Conservation (phyloP, 2,113 vertebrate species). For the Serinus canaria region DNA sequence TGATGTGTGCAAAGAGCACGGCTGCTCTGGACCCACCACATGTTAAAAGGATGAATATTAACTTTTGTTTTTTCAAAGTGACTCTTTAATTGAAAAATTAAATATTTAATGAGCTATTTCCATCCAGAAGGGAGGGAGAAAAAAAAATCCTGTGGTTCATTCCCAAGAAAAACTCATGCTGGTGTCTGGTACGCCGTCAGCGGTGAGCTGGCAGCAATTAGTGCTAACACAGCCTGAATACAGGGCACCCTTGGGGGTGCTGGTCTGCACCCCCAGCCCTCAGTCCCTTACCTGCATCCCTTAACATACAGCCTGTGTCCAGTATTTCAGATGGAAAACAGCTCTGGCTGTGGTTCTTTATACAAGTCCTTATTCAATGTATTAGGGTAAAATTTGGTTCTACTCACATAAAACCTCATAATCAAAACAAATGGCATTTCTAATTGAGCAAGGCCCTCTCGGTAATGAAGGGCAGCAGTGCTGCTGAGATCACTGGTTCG, state of each 20-base stretch:
- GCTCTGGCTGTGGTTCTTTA: neutral
- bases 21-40: neutral
- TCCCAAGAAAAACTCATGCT: neutral
- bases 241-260: neutral
- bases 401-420: neutral
- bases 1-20: neutral
- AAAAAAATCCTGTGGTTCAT: neutral
- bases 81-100: slow-evolving; percentile 55
- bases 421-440: slow-evolving; percentile 33
- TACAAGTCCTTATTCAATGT: neutral
- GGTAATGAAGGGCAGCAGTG: slow-evolving; percentile 3
- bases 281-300: neutral
- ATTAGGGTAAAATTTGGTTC: neutral
- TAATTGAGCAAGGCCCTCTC: slow-evolving; percentile 28
- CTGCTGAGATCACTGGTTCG: neutral
- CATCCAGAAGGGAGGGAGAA: neutral
- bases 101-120: slow-evolving; percentile 56
- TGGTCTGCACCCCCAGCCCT: neutral
- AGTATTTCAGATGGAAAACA: neutral
- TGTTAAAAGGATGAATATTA: slow-evolving; percentile 37
- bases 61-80: slow-evolving; percentile 38
- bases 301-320: neutral
- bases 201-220: neutral
- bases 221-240: neutral
- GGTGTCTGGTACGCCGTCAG: neutral